Evolutionary conservation across 2,113 vertebrate species (phyloP), one percentile per base, ranked within the genome.

Genomic region (Sebastes fasciatus): DNA sequence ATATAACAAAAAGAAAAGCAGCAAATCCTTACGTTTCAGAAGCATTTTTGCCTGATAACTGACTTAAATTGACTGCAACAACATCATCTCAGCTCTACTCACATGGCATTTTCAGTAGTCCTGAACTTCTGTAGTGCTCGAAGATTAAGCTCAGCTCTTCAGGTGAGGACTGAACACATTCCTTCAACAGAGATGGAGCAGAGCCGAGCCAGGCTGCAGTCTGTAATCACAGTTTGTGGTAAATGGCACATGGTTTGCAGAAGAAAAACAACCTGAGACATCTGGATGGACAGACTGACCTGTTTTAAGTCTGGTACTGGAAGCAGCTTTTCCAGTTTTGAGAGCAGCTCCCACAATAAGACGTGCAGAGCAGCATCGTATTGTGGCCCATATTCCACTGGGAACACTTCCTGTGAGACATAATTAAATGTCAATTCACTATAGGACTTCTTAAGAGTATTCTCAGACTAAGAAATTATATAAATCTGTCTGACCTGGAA

Each of bases 301-400:
- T 96, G 93, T 64, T 93, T 93, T 19, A 96, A 84, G 68, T 95
- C 93, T 57, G 93, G 95, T 9, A 93, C 63, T 5, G 93, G 91
- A 23, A 95, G 66, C 55, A 94, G 76, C 75, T 89, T 93, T 58
- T 96, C 96, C 74, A 97, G 85, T 19, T 95, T 95, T 73, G 90
- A 92, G 1, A 97, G 79, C 26, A 96, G 94, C 85, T 96, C 95
- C 87, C 94, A 95, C 54, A 97, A 74, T 8, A 97, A 93, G 45
- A 91, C 86, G 52, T 96, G 94, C 48, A 97, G 78, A 3, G 94
- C 95, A 5, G 65, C 71, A 48, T 96, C 79, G 67, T 96, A 97
- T 3, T 83, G 73, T 9, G 95, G 89, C 10, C 97, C 97, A 54
- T 97, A 97, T 62, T 97, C 95, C 2, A 93, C 93, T 45, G 95